Base-by-base conservation (phyloP, 2,888 invertebrate species). In the Phengaris arion region DNA sequence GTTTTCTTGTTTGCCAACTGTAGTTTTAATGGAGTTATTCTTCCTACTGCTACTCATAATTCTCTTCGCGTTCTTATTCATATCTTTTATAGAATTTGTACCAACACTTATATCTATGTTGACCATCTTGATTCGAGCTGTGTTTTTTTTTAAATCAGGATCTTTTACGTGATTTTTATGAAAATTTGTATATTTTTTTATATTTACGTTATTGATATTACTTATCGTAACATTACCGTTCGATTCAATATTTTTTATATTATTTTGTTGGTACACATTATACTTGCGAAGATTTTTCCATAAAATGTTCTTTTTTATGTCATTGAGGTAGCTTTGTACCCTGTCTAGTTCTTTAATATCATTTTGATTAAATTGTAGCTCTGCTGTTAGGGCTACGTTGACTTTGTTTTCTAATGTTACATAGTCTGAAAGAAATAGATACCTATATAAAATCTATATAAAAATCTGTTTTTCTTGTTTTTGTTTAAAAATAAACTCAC, bases 241-340 rank as follows among this genome's bases (percentile, higher is more conserved):
- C 6, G 90, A 80, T 45, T 85, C 85, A 0, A 83, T 75, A n/a
- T 88, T 84, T 2, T 82, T 79, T 80, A 4, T 81, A 68, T 8
- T 13, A 52, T 55, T 76, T 75, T 0, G 73, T 72, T 35, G 54
- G 35, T 64, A 6, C 6, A 12, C 12, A 64, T 8, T 74, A 69
- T 45, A 8, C 52, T 6, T 46, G 35, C 54, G 45, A 7, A 8
- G 3, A 54, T 35, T 46, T 68, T 54, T n/a, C 48, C 74, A 22
- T 46, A 74, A 72, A 70, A 52, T 0, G 69, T 52, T 8, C 69
- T 12, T 7, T 55, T 12, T 9, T 55, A 4, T 75, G 51, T 0
- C 73, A 55, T 12, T 82, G 2, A 79, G 15, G 78, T 74, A 0
- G 51, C 22, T 6, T 57, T 75, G 35, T 70, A 77, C 6, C 75